A percentile compares a stretch with the other conserved stretches of the same genome.
These are phyloP conservation scores for Dicyrtomina minuta DNA, from an alignment of 2,888 invertebrate species.

Conservation along the genomic window DNA sequence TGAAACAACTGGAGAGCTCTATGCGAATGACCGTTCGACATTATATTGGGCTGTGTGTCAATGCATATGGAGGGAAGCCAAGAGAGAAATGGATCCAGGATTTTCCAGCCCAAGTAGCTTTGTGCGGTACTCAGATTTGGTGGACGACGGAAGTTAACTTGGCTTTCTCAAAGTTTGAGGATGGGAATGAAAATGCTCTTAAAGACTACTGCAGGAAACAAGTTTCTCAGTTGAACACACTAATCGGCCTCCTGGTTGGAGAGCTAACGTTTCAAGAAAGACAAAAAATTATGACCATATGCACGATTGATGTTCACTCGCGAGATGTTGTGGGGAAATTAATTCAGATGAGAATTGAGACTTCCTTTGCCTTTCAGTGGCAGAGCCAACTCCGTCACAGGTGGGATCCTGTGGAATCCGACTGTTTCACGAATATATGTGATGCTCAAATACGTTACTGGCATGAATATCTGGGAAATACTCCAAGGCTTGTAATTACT, in stretches of 20 bases:
- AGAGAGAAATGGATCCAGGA: constrained; percentile 95
- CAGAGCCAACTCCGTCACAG: constrained; percentile 84
- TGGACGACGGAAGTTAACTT: constrained; percentile 94
- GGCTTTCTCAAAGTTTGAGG: constrained; percentile 84
- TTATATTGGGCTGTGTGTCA: constrained; percentile 81
- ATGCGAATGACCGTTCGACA: constrained; percentile 76
- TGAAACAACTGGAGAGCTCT: constrained; percentile 80
- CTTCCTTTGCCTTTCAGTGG: constrained; percentile 87
- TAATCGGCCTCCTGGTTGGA: constrained; percentile 84
- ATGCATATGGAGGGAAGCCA: constrained; percentile 88
- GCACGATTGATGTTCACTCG: constrained; percentile 95
- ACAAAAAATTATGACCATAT: constrained; percentile 98
- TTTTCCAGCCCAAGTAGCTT: constrained; percentile 89
- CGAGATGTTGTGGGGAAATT: constrained; percentile 92
- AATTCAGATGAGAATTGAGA: constrained; percentile 87
- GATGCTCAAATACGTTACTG: constrained; percentile 91
- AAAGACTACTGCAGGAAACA: constrained; percentile 95
- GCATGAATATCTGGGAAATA: constrained; percentile 94
- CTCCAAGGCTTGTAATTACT: constrained; percentile 91
- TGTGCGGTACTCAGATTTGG: constrained; percentile 96
- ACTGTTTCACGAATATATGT: constrained; percentile 96
- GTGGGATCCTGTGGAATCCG: constrained; percentile 83
- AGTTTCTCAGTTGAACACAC: constrained; percentile 82
- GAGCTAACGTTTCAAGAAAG: constrained; percentile 87
- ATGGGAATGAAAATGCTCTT: constrained; percentile 93